Evolutionary conservation across 2,888 invertebrate species (phyloP).

Genomic region (Ceriagrion tenellum): DNA sequence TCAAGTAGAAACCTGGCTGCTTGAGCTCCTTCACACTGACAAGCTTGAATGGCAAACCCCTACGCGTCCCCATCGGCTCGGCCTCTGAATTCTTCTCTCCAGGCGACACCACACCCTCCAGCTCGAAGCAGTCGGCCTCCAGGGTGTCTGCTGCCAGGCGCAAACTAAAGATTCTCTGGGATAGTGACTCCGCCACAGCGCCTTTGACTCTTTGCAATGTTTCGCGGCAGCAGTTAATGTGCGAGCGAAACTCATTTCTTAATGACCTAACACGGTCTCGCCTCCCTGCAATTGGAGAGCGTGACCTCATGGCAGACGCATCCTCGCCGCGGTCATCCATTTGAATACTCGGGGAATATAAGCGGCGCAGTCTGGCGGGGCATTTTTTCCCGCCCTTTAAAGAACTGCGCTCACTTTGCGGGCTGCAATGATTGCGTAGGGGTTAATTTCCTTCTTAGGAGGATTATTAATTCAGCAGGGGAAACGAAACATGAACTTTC

Average conservation of each 20-base stretch:
- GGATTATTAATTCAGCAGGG: no score
- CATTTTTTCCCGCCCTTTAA: neutral
- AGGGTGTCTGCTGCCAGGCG: conserved; percentile 31
- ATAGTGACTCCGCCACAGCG: neutral
- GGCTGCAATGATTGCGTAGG: neutral
- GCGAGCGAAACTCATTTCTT: neutral
- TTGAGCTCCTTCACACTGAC: conserved; percentile 70
- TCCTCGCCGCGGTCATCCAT: neutral
- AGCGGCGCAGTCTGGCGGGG: neutral
- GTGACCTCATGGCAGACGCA: neutral
- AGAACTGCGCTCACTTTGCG: neutral
- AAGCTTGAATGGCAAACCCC: conserved; percentile 43
- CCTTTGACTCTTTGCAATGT: neutral
- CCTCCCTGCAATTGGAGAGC: neutral
- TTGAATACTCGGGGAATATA: neutral
- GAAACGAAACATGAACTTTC: no score
- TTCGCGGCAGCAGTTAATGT: neutral
- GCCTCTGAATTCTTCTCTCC: neutral
- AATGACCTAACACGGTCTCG: neutral
- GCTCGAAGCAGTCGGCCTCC: neutral
- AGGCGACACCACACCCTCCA: neutral
- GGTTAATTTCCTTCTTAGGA: no score
- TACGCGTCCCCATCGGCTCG: neutral
- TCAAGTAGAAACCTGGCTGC: conserved; percentile 71
- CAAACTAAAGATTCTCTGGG: neutral